Evolutionary conservation across 1,140 invertebrate genomes (phyloP).

Genomic region (Agraylea sexmaculata): DNA sequence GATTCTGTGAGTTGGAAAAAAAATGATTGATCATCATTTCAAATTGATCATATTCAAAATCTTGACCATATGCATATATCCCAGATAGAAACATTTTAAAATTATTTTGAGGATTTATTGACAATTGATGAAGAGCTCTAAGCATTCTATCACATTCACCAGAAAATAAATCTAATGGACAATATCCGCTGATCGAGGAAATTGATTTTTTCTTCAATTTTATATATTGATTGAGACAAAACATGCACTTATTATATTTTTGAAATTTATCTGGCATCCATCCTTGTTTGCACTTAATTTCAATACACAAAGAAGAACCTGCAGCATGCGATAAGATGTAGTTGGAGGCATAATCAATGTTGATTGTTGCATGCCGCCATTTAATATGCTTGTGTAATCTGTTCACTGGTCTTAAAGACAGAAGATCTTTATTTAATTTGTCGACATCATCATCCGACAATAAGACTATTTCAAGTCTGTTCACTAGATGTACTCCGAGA

Average conservation of each 20-base stretch:
- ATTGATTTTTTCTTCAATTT: constrained; percentile 47
- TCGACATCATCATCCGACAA: constrained; percentile 24
- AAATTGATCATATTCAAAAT: no score
- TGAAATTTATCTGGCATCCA: constrained; percentile 41
- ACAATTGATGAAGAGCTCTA: constrained; percentile 43
- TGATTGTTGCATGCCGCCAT: constrained; percentile 29
- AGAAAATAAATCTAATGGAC: constrained; percentile 63
- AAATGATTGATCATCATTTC: no score
- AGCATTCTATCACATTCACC: constrained; percentile 48
- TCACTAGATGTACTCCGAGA: constrained; percentile 20
- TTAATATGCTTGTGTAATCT: constrained; percentile 27
- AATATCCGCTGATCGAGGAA: constrained; percentile 44
- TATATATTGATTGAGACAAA: constrained; percentile 57
- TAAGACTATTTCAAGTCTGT: constrained; percentile 25
- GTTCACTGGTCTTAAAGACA: constrained; percentile 25
- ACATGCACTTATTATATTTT: constrained; percentile 47
- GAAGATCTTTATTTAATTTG: constrained; percentile 22
- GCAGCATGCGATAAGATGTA: constrained; percentile 21
- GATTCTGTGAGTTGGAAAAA: no score
- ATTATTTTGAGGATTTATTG: constrained; percentile 61
- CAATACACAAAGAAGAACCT: constrained; percentile 44
- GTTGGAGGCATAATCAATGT: constrained; percentile 31
- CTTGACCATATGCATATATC: constrained; percentile 43
- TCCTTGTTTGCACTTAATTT: constrained; percentile 69
- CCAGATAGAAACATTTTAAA: constrained; percentile 56